phyloP scores from a whole-genome alignment of 2,797 vertebrate genomes.

The Glyptemys insculpta region DNA sequence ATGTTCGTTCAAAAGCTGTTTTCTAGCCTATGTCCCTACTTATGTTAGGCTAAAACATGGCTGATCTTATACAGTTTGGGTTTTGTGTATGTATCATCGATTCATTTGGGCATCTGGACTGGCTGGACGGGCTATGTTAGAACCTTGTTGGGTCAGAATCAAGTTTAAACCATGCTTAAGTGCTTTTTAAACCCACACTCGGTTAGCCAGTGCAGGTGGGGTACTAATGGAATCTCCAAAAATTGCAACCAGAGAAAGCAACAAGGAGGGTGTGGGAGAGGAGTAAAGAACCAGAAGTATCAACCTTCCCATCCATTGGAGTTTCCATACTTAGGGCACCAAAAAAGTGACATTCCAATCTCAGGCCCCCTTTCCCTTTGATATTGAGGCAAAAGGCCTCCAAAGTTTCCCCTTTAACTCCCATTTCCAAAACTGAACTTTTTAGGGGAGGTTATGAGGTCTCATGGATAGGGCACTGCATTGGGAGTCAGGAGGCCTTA shows the following conservation, averaged over 20 bases:
- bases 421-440: not conserved
- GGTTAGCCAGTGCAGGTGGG: not conserved
- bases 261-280: not conserved
- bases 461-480: not conserved
- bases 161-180: not conserved
- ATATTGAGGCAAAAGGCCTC: not conserved
- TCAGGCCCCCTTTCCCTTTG: not conserved
- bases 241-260: slow-evolving; percentile 2
- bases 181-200: not conserved
- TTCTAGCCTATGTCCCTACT: not conserved
- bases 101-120: not conserved
- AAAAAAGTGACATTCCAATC: not conserved
- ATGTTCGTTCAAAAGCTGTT: not conserved
- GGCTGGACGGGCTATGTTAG: not conserved
- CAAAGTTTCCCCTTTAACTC: not conserved
- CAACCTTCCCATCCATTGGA: not conserved
- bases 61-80: not conserved
- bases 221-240: not conserved
- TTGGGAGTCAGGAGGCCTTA: not conserved
- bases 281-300: not conserved
- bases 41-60: not conserved
- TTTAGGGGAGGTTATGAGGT: not conserved
- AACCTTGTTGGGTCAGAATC: not conserved
- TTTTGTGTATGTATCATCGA: not conserved
- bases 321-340: not conserved